phyloP scores from a whole-genome alignment of 2,113 vertebrate genomes.

The Laterallus jamaicensis region DNA sequence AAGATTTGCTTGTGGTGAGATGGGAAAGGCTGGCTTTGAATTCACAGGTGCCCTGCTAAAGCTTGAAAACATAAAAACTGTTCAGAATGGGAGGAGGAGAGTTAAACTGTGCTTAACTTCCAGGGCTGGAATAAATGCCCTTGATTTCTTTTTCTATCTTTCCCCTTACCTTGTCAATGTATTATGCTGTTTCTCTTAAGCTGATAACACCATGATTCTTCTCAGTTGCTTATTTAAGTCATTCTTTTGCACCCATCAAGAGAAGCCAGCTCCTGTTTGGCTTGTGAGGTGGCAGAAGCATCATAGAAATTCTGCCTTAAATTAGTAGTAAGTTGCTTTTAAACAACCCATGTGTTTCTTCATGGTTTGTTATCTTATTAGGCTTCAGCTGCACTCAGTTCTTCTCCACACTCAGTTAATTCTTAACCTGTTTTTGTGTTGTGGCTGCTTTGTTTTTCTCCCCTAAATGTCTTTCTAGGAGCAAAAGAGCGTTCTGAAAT shows the following conservation, averaged over 20 bases:
- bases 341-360: background rate
- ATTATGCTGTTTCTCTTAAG: background rate
- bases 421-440: background rate
- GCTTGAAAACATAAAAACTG: background rate
- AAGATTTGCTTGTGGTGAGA: background rate
- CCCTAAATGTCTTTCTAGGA: constrained; percentile 74
- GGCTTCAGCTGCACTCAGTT: background rate
- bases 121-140: background rate
- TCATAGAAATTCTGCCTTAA: background rate
- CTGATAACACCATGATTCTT: background rate
- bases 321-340: background rate
- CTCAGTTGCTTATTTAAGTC: background rate
- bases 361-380: background rate
- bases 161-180: background rate
- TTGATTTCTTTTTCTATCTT: background rate
- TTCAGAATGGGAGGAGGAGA: background rate
- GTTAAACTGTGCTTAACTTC: background rate
- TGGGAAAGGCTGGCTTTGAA: background rate
- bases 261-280: background rate
- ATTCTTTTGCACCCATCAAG: background rate
- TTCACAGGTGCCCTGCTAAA: background rate
- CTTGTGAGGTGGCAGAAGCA: background rate
- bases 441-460: background rate
- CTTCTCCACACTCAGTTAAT: background rate
- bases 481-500: constrained; percentile 95